Percentiles rank a stretch among this genome's conserved stretches.
Evolutionary conservation across 2,888 invertebrate genomes (phyloP).

Genomic region (Drosophila neotestacea): DNA sequence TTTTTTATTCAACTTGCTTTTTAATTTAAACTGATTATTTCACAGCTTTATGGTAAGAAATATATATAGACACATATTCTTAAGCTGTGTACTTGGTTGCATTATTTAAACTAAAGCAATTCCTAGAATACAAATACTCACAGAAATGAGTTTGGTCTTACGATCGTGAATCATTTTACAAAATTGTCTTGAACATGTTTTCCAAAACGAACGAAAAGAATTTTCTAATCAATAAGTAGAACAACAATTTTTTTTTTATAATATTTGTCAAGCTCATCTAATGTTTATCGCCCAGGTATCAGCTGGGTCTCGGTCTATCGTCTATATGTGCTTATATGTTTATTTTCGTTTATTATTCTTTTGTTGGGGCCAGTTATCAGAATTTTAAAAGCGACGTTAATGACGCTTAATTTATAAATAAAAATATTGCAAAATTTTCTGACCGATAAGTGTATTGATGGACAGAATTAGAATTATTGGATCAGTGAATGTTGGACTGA

Average conservation of each 20-base stretch:
- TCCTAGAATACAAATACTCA: too few relatives aligned
- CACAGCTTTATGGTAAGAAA: too few relatives aligned
- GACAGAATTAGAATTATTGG: constrained; percentile 1
- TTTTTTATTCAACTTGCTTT: neutral
- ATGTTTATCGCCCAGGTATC: constrained; percentile 25
- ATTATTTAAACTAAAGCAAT: too few relatives aligned
- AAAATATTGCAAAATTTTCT: constrained; percentile 16
- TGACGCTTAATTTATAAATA: constrained; percentile 46
- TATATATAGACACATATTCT: too few relatives aligned
- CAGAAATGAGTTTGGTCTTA: neutral
- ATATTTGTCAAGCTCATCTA: constrained; percentile 22
- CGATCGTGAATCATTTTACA: constrained; percentile 9
- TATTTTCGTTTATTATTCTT: neutral
- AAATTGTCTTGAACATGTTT: neutral
- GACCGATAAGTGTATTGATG: constrained; percentile 30
- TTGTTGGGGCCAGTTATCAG: constrained; percentile 27
- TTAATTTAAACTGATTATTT: too few relatives aligned
- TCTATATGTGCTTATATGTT: neutral
- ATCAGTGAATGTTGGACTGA: neutral
- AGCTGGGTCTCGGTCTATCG: constrained; percentile 18
- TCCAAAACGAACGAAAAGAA: neutral
- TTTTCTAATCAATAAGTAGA: constrained; percentile 3
- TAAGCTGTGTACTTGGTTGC: too few relatives aligned
- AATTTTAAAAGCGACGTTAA: constrained; percentile 9
- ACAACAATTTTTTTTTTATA: constrained; percentile 5